These are phyloP conservation scores for Spizaetus ornatus DNA, from an alignment of 2,113 vertebrate species.

Conservation along the genomic window DNA sequence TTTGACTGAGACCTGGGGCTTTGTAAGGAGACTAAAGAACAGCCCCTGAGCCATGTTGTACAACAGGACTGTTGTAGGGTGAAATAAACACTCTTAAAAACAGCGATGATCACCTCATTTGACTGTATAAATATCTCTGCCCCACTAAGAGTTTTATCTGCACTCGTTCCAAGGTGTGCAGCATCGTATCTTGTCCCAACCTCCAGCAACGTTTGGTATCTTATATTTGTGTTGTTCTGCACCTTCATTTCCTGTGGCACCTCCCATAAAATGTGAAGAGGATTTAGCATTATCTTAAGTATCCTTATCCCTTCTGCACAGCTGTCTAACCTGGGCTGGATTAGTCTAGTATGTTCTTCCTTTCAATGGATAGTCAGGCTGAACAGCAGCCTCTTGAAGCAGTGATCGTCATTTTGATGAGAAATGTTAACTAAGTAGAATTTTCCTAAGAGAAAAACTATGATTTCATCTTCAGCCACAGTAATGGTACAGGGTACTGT, in stretches of 20 bases:
- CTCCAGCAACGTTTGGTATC: background rate
- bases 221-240: background rate
- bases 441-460: background rate
- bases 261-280: background rate
- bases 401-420: background rate
- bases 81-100: background rate
- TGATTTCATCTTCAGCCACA: background rate
- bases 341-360: background rate
- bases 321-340: background rate
- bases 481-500: background rate
- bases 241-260: background rate
- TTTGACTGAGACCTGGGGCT: background rate
- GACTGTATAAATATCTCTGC: background rate
- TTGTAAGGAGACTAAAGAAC: background rate
- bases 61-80: background rate
- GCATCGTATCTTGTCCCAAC: rapidly evolving
- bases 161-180: background rate
- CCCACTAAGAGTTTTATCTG: background rate
- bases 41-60: background rate
- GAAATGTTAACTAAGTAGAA: background rate
- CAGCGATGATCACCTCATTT: background rate
- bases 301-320: background rate
- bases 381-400: background rate
- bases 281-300: background rate
- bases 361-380: rapidly evolving